Percentiles rank a stretch among this genome's conserved stretches.
Evolutionary conservation across 2,888 invertebrate species (phyloP).

Genomic region (Plagodis pulveraria): DNA sequence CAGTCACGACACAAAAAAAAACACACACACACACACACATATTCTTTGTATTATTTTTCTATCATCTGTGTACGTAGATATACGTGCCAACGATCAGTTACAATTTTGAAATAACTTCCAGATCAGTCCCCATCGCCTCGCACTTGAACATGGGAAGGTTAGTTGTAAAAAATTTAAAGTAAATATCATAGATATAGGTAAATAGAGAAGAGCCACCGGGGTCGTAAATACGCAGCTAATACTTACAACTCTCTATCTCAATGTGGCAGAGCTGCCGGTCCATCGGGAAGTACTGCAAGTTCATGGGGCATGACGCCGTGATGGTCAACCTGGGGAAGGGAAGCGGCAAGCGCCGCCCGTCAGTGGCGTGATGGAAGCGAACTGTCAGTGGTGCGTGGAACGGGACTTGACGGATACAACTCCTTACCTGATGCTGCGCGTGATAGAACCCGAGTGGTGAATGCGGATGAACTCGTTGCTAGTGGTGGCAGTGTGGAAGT

Average conservation of each 20-base stretch:
- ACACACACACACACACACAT: slow-evolving; percentile 35
- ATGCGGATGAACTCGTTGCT: slow-evolving; percentile 98
- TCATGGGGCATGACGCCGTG: slow-evolving; percentile 97
- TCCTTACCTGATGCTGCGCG: slow-evolving; percentile 93
- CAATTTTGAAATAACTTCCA: slow-evolving; percentile 19
- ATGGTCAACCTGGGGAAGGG: slow-evolving; percentile 91
- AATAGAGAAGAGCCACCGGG: background rate
- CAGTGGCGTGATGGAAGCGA: background rate
- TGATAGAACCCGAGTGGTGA: slow-evolving; percentile 95
- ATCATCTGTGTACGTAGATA: slow-evolving; percentile 47
- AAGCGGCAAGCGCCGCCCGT: background rate
- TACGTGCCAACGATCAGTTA: slow-evolving; percentile 17
- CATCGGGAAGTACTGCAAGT: slow-evolving; percentile 97
- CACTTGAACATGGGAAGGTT: slow-evolving; percentile 10
- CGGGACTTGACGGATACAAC: background rate
- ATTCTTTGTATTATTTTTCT: slow-evolving; percentile 55
- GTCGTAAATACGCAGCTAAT: slow-evolving; percentile 49
- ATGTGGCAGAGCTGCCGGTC: slow-evolving; percentile 96
- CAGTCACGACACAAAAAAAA: slow-evolving; percentile 5
- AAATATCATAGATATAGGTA: no score
- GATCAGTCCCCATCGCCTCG: slow-evolving; percentile 26
- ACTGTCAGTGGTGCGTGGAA: background rate
- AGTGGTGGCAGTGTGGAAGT: slow-evolving; percentile 99
- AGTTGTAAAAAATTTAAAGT: no score
- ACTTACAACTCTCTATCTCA: slow-evolving; percentile 98